Evolutionary conservation across 2,888 invertebrate species (phyloP).

Genomic region (Drosophila ustulata): DNA sequence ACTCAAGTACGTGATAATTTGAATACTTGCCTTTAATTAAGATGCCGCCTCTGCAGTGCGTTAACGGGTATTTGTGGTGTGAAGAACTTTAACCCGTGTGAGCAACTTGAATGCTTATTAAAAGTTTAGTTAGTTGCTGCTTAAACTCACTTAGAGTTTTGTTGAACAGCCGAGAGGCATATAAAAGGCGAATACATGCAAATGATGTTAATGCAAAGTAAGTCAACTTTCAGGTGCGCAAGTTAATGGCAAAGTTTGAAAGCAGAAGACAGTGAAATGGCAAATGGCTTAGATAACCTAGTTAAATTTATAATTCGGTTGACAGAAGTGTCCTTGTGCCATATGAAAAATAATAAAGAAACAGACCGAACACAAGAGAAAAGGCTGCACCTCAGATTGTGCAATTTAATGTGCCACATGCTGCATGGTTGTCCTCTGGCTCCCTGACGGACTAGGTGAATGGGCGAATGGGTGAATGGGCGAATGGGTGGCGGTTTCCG

Average conservation of each 20-base stretch:
- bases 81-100: slow-evolving; percentile 9
- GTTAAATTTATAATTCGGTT: slow-evolving; percentile 51
- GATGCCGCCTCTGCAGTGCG: neutral
- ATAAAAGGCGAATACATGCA: slow-evolving; percentile 11
- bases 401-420: slow-evolving; percentile 38
- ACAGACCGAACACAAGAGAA: slow-evolving; percentile 7
- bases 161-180: neutral
- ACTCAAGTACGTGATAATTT: too few species aligned
- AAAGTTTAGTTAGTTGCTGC: slow-evolving; percentile 48
- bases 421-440: slow-evolving; percentile 5
- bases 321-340: slow-evolving; percentile 67
- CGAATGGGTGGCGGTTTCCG: slow-evolving; percentile 9
- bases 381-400: slow-evolving; percentile 22
- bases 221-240: slow-evolving; percentile 27
- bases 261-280: slow-evolving; percentile 14
- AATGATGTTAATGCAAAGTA: slow-evolving; percentile 35
- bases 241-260: slow-evolving; percentile 7
- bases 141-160: slow-evolving; percentile 13
- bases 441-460: neutral
- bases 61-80: slow-evolving; percentile 10
- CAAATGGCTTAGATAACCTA: slow-evolving; percentile 47
- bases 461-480: neutral
- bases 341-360: slow-evolving; percentile 47
- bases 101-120: slow-evolving; percentile 51
- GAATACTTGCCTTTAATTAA: neutral